phyloP scores from a whole-genome alignment of 2,113 vertebrate species.

The Spea bombifrons region DNA sequence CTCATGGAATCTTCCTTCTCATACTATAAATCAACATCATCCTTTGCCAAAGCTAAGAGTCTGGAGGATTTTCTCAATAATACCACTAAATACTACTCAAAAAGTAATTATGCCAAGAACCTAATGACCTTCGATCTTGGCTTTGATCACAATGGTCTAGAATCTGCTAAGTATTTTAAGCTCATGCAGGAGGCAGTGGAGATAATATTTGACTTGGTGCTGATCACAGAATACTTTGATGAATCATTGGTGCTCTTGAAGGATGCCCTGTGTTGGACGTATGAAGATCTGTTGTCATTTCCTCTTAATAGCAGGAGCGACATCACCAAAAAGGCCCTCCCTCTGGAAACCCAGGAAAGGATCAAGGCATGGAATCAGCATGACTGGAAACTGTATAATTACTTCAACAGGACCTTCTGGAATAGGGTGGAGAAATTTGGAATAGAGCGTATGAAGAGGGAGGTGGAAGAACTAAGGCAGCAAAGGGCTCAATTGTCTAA shows the following conservation, averaged over 20 bases:
- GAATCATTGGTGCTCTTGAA: slow-evolving; percentile 63
- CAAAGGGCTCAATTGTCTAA: slow-evolving; percentile 55
- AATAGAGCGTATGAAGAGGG: slow-evolving; percentile 57
- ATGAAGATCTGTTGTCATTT: slow-evolving; percentile 75
- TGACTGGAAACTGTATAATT: slow-evolving; percentile 75
- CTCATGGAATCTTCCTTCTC: slow-evolving; percentile 80
- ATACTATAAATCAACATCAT: slow-evolving; percentile 64
- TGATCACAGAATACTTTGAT: slow-evolving; percentile 74
- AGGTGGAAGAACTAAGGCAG: slow-evolving; percentile 60
- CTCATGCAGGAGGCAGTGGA: slow-evolving; percentile 58
- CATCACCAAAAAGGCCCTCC: slow-evolving; percentile 52
- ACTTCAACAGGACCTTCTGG: slow-evolving; percentile 81
- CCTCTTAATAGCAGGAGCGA: slow-evolving; percentile 70
- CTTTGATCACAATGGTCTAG: slow-evolving; percentile 59
- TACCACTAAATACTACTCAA: slow-evolving; percentile 53
- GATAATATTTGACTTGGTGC: slow-evolving; percentile 66
- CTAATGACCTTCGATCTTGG: slow-evolving; percentile 78
- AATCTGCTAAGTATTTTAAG: slow-evolving; percentile 4
- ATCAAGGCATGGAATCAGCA: slow-evolving; percentile 74
- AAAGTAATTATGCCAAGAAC: slow-evolving; percentile 73
- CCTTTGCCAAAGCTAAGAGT: slow-evolving; percentile 59
- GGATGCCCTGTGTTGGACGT: slow-evolving; percentile 73
- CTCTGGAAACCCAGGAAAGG: slow-evolving; percentile 52
- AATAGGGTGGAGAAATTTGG: slow-evolving; percentile 71
- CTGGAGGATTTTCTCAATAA: slow-evolving; percentile 69